These are phyloP conservation scores for Psilopsiagon aymara DNA, from an alignment of 2,113 vertebrate genomes.

Conservation along the genomic window DNA sequence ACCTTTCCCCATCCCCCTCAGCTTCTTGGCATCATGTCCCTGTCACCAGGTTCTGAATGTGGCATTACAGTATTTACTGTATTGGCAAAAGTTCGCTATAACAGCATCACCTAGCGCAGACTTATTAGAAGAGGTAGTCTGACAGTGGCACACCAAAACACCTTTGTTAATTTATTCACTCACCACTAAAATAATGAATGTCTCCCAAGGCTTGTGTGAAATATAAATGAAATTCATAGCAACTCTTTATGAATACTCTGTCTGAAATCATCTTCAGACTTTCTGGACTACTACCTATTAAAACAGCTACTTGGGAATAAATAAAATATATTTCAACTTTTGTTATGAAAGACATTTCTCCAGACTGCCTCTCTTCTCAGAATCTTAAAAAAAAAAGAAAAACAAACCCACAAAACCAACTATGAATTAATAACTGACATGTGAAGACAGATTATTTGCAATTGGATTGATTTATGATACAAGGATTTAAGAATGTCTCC, in stretches of 20 bases:
- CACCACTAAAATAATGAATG: background rate
- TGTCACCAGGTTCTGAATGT: background rate
- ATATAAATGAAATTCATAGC: background rate
- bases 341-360: background rate
- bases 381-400: background rate
- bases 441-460: slow-evolving; percentile 20
- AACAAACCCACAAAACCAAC: background rate
- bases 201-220: background rate
- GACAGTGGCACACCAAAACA: background rate
- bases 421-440: background rate
- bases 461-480: slow-evolving; percentile 16
- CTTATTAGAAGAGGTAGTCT: background rate
- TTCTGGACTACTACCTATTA: background rate
- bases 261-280: background rate
- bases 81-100: background rate
- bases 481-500: slow-evolving; percentile 13
- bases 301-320: background rate
- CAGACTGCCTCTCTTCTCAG: background rate
- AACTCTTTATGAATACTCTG: background rate
- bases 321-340: background rate
- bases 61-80: background rate
- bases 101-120: background rate
- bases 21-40: background rate
- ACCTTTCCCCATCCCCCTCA: background rate
- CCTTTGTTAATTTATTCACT: background rate